A percentile compares a stretch with the other conserved stretches of the same genome.
Conservation (phyloP, 2,797 vertebrate genomes). For the Thunnus albacares region DNA sequence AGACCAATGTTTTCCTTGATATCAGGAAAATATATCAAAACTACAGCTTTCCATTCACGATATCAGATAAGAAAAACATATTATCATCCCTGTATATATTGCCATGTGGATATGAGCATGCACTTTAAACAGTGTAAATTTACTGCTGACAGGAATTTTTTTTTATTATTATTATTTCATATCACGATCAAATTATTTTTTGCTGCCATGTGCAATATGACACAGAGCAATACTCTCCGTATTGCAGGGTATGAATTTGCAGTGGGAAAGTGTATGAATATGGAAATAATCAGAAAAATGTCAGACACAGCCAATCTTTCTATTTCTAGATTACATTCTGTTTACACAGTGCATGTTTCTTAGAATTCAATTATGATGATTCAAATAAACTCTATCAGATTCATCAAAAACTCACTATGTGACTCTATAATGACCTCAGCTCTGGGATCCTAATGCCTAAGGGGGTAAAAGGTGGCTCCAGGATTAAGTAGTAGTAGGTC, state of each 20-base stretch:
- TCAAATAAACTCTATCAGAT: background rate
- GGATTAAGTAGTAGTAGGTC: conserved; percentile 60
- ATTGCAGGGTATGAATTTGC: background rate
- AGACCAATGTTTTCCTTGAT: background rate
- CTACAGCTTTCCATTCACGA: conserved; percentile 28
- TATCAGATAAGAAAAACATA: conserved; percentile 22
- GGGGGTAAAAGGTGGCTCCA: conserved; percentile 60
- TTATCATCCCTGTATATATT: conserved; percentile 1
- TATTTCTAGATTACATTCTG: background rate
- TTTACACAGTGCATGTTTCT: background rate
- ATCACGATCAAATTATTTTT: conserved; percentile 13
- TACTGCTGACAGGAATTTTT: conserved; percentile 8
- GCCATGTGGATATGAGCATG: background rate
- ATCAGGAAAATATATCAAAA: conserved; percentile 25
- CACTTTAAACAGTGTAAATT: conserved; percentile 12
- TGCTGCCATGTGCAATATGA: conserved; percentile 36
- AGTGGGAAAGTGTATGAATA: background rate
- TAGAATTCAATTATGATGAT: background rate
- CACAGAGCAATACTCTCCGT: background rate
- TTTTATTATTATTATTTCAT: conserved; percentile 7
- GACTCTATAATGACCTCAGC: background rate
- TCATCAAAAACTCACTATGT: background rate
- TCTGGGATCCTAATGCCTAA: conserved; percentile 39
- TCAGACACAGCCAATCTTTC: background rate
- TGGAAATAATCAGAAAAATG: conserved; percentile 12